Evolutionary conservation across 2,797 vertebrate species (phyloP).

Genomic region (Sebastes dallii): DNA sequence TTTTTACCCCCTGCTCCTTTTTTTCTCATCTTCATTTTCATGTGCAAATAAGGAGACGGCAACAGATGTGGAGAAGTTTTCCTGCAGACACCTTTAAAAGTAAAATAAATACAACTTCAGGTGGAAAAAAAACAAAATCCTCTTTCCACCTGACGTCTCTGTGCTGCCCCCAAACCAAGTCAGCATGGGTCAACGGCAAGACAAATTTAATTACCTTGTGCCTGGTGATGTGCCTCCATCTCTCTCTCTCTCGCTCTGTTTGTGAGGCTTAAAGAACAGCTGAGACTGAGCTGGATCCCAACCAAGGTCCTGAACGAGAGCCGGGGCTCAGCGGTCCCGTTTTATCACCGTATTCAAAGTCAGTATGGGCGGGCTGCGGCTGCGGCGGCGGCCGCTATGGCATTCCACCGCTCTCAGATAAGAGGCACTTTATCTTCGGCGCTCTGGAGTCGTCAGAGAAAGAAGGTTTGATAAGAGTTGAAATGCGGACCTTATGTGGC

Average conservation of each 20-base stretch:
- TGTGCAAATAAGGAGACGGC: slow-evolving; percentile 18
- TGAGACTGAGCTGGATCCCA: slow-evolving; percentile 45
- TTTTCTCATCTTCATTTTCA: slow-evolving; percentile 26
- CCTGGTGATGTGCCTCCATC: slow-evolving; percentile 57
- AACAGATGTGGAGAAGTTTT: slow-evolving; percentile 12
- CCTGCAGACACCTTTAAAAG: not conserved
- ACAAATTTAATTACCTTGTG: slow-evolving; percentile 67
- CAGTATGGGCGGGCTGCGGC: slow-evolving; percentile 64
- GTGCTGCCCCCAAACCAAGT: slow-evolving; percentile 37
- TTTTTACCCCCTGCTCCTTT: not conserved
- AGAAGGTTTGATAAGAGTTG: slow-evolving; percentile 73
- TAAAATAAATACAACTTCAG: slow-evolving; percentile 27
- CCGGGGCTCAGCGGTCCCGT: slow-evolving; percentile 57
- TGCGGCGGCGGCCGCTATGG: slow-evolving; percentile 30
- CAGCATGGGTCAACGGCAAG: slow-evolving; percentile 55
- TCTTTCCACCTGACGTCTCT: slow-evolving; percentile 16
- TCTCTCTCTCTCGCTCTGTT: slow-evolving; percentile 61
- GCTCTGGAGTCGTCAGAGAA: slow-evolving; percentile 70
- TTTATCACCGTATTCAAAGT: slow-evolving; percentile 75
- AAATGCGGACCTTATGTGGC: slow-evolving; percentile 72
- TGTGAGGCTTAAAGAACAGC: slow-evolving; percentile 46
- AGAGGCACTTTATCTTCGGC: slow-evolving; percentile 74
- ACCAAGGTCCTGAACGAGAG: slow-evolving; percentile 64
- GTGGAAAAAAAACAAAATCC: not conserved
- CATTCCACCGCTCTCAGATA: slow-evolving; percentile 73